Percentiles rank a stretch among this genome's conserved stretches.
phyloP scores from a whole-genome alignment of 2,113 vertebrate species.

The Pseudopipra pipra region DNA sequence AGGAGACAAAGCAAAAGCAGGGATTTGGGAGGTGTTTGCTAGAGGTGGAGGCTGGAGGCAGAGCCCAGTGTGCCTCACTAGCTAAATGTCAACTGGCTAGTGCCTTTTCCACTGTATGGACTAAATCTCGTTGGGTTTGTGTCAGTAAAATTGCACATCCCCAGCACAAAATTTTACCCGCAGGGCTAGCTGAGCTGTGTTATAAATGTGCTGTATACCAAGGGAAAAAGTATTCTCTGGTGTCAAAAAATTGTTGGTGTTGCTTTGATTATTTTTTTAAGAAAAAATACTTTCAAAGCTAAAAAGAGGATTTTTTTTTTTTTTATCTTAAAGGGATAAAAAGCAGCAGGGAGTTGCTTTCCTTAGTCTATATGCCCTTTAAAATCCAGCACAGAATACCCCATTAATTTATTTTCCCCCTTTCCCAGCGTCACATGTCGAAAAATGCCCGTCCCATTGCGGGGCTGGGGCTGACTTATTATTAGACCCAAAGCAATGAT shows the following conservation, averaged over 20 bases:
- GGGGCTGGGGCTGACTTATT: neutral
- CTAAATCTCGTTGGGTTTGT: neutral
- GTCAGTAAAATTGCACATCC: conserved; percentile 6
- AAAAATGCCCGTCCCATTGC: neutral
- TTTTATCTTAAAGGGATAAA: conserved; percentile 59
- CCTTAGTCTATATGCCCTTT: conserved; percentile 43
- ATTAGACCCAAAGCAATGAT: neutral
- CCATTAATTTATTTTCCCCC: conserved; percentile 61
- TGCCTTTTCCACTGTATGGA: neutral
- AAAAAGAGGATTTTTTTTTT: conserved; percentile 34
- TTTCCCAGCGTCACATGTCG: neutral
- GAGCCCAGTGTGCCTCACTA: neutral
- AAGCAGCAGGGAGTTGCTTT: conserved; percentile 63
- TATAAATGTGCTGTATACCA: conserved; percentile 34
- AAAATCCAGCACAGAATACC: conserved; percentile 33
- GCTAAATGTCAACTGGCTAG: neutral
- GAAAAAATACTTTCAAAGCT: conserved; percentile 71
- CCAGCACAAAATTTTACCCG: neutral
- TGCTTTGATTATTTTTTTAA: conserved; percentile 58
- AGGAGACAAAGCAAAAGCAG: neutral
- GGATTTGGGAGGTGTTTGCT: neutral
- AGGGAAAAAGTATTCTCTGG: conserved; percentile 51
- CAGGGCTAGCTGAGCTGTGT: neutral
- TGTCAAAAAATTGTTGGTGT: conserved; percentile 57
- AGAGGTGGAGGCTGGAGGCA: neutral